These are phyloP conservation scores for Zaprionus bogoriensis DNA, from an alignment of 2,888 invertebrate genomes.

Conservation along the genomic window DNA sequence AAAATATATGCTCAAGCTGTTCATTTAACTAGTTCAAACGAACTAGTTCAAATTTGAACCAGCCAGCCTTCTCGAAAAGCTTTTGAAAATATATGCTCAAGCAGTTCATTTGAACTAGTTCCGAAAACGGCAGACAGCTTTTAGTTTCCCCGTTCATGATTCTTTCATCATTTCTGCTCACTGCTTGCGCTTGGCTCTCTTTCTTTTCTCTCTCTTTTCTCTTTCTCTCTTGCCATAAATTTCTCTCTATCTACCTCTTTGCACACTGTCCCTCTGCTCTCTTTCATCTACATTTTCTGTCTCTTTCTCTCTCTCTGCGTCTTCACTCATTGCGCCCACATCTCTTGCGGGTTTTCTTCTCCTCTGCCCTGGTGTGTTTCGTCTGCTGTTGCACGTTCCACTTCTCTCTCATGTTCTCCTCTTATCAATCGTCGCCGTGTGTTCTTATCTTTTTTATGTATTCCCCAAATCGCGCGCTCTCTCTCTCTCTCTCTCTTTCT, in stretches of 20 bases:
- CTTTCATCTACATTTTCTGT: neutral
- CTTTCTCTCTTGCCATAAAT: neutral
- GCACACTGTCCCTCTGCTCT: neutral
- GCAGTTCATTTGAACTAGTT: neutral
- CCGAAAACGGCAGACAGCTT: neutral
- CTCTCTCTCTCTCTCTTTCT: slow-evolving; percentile 1
- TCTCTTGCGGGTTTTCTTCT: neutral
- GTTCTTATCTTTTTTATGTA: slow-evolving; percentile 1
- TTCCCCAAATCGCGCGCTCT: neutral
- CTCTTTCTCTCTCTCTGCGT: too few species aligned
- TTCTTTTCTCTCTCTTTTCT: neutral
- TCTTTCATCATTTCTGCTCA: neutral
- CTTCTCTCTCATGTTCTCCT: slow-evolving; percentile 7
- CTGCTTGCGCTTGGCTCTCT: slow-evolving; percentile 22
- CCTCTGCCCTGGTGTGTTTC: neutral
- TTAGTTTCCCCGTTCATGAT: neutral
- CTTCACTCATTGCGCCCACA: neutral
- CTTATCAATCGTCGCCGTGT: slow-evolving; percentile 3
- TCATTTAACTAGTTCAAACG: too few species aligned
- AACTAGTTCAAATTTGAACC: too few species aligned
- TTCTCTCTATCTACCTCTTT: neutral
- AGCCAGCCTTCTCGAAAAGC: too few species aligned
- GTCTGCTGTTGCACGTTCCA: neutral
- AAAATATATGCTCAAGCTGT: too few species aligned
- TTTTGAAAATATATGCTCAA: too few species aligned